phyloP scores from a whole-genome alignment of 1,140 invertebrate genomes.

The Diprion similis region DNA sequence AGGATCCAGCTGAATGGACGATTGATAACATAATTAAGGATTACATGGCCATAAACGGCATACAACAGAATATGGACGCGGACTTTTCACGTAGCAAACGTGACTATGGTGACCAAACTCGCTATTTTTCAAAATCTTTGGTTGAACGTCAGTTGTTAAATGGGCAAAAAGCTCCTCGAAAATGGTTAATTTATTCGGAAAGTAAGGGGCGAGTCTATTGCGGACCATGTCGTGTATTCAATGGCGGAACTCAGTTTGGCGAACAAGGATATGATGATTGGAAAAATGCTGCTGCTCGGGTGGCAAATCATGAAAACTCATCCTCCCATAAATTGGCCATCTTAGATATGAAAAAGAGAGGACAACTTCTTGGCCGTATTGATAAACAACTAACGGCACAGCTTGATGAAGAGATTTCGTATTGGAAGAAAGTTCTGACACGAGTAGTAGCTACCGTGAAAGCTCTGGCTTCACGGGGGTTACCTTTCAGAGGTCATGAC shows the following conservation, averaged over 20 bases:
- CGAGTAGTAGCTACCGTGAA: conserved; percentile 34
- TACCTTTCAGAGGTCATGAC: conserved; percentile 32
- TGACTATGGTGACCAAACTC: conserved; percentile 22
- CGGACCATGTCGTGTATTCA: conserved; percentile 38
- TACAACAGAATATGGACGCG: conserved; percentile 30
- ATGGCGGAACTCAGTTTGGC: conserved; percentile 28
- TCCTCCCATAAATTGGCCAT: no score
- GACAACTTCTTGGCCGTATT: conserved; percentile 21
- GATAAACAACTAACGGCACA: conserved; percentile 23
- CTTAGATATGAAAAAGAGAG: conserved; percentile 19
- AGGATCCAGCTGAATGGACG: conserved; percentile 30
- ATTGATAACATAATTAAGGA: conserved; percentile 26
- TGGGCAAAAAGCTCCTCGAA: conserved; percentile 33
- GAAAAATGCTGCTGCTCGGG: no score
- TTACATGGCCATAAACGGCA: conserved; percentile 28
- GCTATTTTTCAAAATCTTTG: conserved; percentile 32
- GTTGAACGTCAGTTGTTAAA: conserved; percentile 36
- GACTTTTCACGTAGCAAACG: conserved; percentile 32
- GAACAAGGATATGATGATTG: conserved; percentile 9
- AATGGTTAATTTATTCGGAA: conserved; percentile 40
- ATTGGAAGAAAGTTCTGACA: conserved; percentile 32
- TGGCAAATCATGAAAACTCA: no score
- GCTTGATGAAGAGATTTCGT: conserved; percentile 25
- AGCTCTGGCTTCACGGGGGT: conserved; percentile 28
- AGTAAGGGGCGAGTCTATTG: conserved; percentile 37